Evolutionary conservation across 2,888 invertebrate genomes (phyloP).

Genomic region (Epinotia demarniana): DNA sequence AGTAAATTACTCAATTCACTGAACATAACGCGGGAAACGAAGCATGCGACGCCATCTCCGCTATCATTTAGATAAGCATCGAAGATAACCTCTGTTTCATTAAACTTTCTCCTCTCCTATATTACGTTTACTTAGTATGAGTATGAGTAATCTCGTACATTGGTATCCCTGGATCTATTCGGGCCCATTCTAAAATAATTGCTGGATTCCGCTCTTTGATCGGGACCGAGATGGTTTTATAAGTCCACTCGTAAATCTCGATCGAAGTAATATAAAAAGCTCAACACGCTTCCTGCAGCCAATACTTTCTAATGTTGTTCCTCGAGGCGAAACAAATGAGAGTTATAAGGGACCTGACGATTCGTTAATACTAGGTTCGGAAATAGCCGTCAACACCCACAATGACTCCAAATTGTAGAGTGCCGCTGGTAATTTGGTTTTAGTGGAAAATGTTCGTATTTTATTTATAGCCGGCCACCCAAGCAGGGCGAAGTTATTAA

Average conservation of each 20-base stretch:
- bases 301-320: constrained; percentile 81
- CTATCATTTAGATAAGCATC: constrained; percentile 55
- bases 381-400: constrained; percentile 53
- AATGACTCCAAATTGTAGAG: constrained; percentile 46
- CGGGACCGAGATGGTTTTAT: constrained; percentile 56
- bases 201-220: constrained; percentile 57
- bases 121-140: constrained; percentile 48
- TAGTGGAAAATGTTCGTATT: constrained; percentile 40
- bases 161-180: constrained; percentile 54
- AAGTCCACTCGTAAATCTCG: constrained; percentile 75
- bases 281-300: constrained; percentile 57
- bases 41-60: constrained; percentile 47
- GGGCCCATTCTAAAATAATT: constrained; percentile 67
- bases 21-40: constrained; percentile 37
- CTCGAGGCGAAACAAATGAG: constrained; percentile 75
- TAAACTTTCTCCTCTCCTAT: constrained; percentile 65
- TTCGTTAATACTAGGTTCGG: constrained; percentile 58
- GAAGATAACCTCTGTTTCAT: constrained; percentile 53
- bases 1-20: constrained; percentile 41
- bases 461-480: constrained; percentile 36
- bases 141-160: constrained; percentile 54
- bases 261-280: constrained; percentile 65
- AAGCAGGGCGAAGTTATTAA: constrained; percentile 18
- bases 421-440: constrained; percentile 37
- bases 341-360: constrained; percentile 69